phyloP scores from a whole-genome alignment of 2,113 vertebrate genomes.

The Nansenia antarctica region DNA sequence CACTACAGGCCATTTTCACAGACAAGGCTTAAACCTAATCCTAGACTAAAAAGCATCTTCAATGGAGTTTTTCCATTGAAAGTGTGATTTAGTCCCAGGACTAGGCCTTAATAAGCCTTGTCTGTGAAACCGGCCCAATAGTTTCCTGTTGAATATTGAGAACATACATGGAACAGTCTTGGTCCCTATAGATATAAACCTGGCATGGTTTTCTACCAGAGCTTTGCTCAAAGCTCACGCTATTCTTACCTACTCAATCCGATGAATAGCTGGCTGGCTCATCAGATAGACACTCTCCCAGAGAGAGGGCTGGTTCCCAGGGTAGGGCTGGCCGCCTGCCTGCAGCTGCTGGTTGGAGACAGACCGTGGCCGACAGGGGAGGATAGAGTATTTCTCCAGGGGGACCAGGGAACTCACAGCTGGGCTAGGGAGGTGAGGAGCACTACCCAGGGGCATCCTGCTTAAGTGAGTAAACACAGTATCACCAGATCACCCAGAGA shows the following conservation, averaged over 20 bases:
- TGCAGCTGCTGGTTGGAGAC: constrained; percentile 25
- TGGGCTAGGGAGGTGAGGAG: constrained; percentile 37
- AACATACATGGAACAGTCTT: neutral
- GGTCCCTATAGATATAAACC: neutral
- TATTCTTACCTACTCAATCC: constrained; percentile 13
- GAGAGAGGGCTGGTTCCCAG: constrained; percentile 30
- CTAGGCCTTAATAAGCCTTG: too few species aligned
- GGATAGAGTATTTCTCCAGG: constrained; percentile 39
- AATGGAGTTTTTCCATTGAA: too few species aligned
- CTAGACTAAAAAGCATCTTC: too few species aligned
- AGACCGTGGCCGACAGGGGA: constrained; percentile 40
- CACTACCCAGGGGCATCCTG: constrained; percentile 31
- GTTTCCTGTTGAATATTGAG: neutral
- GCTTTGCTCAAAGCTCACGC: constrained; percentile 15
- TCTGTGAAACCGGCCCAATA: too few species aligned
- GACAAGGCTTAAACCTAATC: too few species aligned
- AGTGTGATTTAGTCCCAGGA: too few species aligned
- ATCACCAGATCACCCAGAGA: constrained; percentile 29
- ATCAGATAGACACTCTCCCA: constrained; percentile 27
- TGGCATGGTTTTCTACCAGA: constrained; percentile 7
- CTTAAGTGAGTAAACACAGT: constrained; percentile 59
- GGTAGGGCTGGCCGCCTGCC: constrained; percentile 10
- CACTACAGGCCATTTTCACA: too few species aligned
- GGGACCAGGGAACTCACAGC: constrained; percentile 28
- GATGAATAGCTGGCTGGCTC: constrained; percentile 34